A percentile compares a stretch with the other conserved stretches of the same genome.
These are phyloP conservation scores for Fulmarus glacialis DNA, from an alignment of 2,113 vertebrate genomes.

Conservation along the genomic window DNA sequence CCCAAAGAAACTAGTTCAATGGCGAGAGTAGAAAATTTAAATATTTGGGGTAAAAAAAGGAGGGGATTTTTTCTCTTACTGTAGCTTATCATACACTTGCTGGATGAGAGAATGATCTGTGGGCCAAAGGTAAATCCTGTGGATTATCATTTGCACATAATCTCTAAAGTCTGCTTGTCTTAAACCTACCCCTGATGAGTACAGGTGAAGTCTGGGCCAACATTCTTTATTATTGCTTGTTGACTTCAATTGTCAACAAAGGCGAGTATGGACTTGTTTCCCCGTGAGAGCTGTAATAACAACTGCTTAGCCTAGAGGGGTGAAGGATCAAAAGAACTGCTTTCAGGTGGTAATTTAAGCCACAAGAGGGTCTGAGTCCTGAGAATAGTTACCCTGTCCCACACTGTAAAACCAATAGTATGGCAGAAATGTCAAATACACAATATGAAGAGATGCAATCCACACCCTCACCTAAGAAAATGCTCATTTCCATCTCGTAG, in stretches of 20 bases:
- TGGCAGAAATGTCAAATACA: background rate
- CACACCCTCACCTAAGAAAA: background rate
- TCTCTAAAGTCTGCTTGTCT: background rate
- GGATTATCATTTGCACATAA: background rate
- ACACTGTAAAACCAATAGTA: background rate
- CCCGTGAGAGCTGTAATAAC: background rate
- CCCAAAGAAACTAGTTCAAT: background rate
- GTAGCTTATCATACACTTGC: background rate
- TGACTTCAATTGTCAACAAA: constrained; percentile 44
- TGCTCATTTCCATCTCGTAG: background rate
- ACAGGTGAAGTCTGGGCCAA: constrained; percentile 58
- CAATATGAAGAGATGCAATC: background rate
- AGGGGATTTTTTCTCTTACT: background rate
- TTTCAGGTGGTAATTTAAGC: constrained; percentile 25
- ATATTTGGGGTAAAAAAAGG: background rate
- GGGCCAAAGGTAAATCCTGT: background rate
- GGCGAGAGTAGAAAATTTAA: background rate
- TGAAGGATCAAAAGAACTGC: constrained; percentile 44
- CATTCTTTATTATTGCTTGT: constrained; percentile 29
- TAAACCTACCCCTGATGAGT: background rate
- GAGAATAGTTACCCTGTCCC: background rate
- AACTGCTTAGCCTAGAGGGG: constrained; percentile 39
- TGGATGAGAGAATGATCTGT: background rate
- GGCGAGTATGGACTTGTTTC: constrained; percentile 17
- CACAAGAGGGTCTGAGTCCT: background rate